Base-by-base conservation (phyloP, 2,888 invertebrate species). In the Ashinkailepas kermadecensis region DNA sequence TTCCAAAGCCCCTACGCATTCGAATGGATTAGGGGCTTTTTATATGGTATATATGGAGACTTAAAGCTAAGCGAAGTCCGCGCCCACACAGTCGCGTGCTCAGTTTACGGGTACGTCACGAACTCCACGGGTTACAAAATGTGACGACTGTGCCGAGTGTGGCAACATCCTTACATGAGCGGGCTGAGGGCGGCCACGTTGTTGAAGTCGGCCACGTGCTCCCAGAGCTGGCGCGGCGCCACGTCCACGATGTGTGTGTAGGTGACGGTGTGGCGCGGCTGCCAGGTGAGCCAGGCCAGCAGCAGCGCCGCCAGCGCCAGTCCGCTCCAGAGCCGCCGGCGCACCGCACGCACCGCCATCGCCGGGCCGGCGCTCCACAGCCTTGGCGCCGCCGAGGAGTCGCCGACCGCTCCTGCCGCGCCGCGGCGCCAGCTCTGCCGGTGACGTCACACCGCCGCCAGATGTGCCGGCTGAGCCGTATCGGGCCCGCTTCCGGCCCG, bases 191-290 rank as follows among this genome's bases (percentile, higher is more conserved):
- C 70, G 13, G 70, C 70, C 10, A 39, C 12, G 70, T 70, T 70
- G 70, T 70, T 70, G 70, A 70, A 70, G 39, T 70, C 70, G 25
- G 70, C 70, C 70, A 70, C 70, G 39, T 70, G 70, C 70, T 70
- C 70, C 70, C 70, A 70, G 70, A 70, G 70, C 15, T 13, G 25
- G 25, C 70, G 70, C 39, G 70, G 70, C 70, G 25, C 25, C 70
- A 70, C 70, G 15, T 10, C 13, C 25, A 70, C 13, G 70, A 25
- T 13, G 39, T 39, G 70, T n/a, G 70, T 70, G 70, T 39, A 70
- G 4, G 70, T 70, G 70, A 13, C 70, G 12, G 70, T 70, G 70
- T 70, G 70, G 13, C 12, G 6, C 4, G 39, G 25, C 39, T 70
- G 70, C 39, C 39, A 70, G 70, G 12, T 7, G 13, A 70, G 70